Evolutionary conservation across 2,797 vertebrate genomes (phyloP).

Genomic region (Protosalanx chinensis): DNA sequence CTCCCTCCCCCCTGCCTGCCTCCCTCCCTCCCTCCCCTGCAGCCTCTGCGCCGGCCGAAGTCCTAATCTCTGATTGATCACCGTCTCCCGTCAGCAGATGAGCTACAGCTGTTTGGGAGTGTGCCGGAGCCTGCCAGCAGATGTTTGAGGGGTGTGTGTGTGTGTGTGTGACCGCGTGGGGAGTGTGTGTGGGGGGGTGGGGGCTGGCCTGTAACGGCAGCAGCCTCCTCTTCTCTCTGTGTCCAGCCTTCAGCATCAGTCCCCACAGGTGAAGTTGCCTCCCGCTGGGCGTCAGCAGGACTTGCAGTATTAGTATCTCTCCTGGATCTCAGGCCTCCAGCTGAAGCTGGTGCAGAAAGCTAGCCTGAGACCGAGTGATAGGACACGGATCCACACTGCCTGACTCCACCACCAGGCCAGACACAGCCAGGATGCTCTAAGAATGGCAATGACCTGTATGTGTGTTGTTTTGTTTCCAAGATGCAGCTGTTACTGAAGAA

Average conservation of each 20-base stretch:
- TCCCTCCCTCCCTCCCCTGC: background rate
- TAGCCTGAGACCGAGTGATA: background rate
- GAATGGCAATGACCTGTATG: too few relatives aligned
- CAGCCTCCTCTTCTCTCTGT: slow-evolving; percentile 19
- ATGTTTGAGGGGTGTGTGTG: slow-evolving; percentile 54
- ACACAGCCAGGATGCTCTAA: too few relatives aligned
- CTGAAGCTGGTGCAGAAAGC: background rate
- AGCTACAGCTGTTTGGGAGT: slow-evolving; percentile 60
- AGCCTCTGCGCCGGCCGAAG: background rate
- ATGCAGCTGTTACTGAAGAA: too few relatives aligned
- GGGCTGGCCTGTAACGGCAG: too few relatives aligned
- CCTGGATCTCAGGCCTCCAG: background rate
- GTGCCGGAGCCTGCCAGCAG: slow-evolving; percentile 48
- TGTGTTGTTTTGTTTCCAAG: too few relatives aligned
- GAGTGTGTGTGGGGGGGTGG: slow-evolving; percentile 3
- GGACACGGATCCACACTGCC: too few relatives aligned
- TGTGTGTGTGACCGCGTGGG: background rate
- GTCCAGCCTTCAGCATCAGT: slow-evolving; percentile 9
- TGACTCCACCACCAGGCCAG: too few relatives aligned
- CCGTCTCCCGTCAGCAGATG: slow-evolving; percentile 53
- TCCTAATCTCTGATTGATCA: slow-evolving; percentile 55
- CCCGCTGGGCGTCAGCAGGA: too few relatives aligned
- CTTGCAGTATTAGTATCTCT: background rate
- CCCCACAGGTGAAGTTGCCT: background rate
- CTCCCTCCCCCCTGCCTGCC: background rate